A percentile compares a stretch with the other conserved stretches of the same genome.
Evolutionary conservation across 2,113 vertebrate genomes (phyloP).

Genomic region (Electrona antarctica): DNA sequence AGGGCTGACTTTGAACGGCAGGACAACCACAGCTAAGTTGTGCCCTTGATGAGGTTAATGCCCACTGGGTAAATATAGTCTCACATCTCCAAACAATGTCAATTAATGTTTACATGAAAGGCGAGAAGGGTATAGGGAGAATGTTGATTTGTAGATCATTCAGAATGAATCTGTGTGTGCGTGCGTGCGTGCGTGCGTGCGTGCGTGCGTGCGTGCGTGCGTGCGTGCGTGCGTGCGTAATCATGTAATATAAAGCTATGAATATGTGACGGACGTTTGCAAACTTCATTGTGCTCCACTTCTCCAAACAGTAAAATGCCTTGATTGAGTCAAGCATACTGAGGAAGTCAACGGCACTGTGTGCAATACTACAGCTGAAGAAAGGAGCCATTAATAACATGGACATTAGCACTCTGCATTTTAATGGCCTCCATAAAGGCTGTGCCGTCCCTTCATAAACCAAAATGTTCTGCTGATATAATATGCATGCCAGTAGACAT

Average conservation of each 20-base stretch:
- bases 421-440: slow-evolving; percentile 7
- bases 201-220: background rate
- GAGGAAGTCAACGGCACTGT: background rate
- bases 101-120: slow-evolving; percentile 36
- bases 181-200: background rate
- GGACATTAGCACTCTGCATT: slow-evolving; percentile 2
- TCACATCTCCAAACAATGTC: slow-evolving; percentile 49
- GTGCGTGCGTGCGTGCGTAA: background rate
- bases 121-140: slow-evolving; percentile 2
- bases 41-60: slow-evolving; percentile 51
- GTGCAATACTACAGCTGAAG: background rate
- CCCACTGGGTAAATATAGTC: slow-evolving; percentile 56
- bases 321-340: slow-evolving; percentile 1
- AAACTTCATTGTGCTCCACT: too few relatives aligned
- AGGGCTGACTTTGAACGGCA: slow-evolving; percentile 21
- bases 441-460: slow-evolving; percentile 6
- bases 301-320: background rate
- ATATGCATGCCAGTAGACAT: too few relatives aligned
- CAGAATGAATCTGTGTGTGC: background rate
- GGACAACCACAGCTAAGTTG: slow-evolving; percentile 23
- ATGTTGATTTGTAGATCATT: background rate
- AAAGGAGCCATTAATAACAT: background rate
- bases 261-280: too few relatives aligned
- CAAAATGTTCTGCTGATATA: background rate
- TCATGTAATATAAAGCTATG: background rate